These are phyloP conservation scores for Butorides virescens DNA, from an alignment of 2,113 vertebrate genomes.

Conservation along the genomic window DNA sequence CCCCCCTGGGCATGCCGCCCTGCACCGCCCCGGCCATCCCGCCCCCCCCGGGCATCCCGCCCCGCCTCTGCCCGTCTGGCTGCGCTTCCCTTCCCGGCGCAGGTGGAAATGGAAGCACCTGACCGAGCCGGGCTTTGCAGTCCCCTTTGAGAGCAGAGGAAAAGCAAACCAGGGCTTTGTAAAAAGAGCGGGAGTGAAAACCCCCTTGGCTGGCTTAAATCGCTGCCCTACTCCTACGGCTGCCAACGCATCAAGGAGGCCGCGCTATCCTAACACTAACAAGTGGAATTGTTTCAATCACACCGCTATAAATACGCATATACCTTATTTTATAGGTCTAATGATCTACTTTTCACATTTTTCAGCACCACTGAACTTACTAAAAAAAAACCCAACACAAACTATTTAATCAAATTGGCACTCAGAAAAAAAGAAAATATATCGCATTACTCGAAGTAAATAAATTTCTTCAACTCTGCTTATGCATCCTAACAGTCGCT, in stretches of 20 bases:
- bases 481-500: not conserved
- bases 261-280: not conserved
- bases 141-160: not conserved
- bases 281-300: not conserved
- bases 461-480: not conserved
- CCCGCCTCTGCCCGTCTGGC: not conserved
- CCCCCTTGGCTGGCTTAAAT: not conserved
- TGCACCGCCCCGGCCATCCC: too few relatives aligned
- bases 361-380: not conserved
- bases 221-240: not conserved
- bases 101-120: rapidly evolving
- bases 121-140: rapidly evolving
- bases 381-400: not conserved
- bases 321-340: not conserved
- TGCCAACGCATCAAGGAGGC: not conserved
- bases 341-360: not conserved
- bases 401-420: not conserved
- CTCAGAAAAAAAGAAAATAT: not conserved
- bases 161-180: not conserved
- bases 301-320: not conserved
- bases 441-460: not conserved
- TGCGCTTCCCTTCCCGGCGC: rapidly evolving
- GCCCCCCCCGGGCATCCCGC: not conserved
- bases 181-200: not conserved
- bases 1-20: too few relatives aligned